phyloP scores from a whole-genome alignment of 2,113 vertebrate species.

The Gadus chalcogrammus region DNA sequence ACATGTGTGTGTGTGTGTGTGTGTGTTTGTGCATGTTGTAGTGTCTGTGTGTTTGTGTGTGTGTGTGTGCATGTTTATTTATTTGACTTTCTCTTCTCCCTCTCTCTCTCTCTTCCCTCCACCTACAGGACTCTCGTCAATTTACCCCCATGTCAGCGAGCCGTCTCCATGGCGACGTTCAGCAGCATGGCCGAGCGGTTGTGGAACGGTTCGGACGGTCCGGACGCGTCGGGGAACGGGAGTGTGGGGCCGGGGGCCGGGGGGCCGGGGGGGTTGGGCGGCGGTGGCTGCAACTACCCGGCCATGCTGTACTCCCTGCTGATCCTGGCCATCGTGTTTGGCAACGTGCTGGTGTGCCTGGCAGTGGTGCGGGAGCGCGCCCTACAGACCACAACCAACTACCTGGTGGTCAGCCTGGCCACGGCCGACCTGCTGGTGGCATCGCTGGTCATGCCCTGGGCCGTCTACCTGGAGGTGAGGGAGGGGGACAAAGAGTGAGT shows the following conservation, averaged over 20 bases:
- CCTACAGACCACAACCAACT: constrained; percentile 92
- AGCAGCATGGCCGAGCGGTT: constrained; percentile 66
- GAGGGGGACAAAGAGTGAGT: neutral
- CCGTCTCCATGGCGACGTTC: constrained; percentile 76
- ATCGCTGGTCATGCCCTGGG: constrained; percentile 92
- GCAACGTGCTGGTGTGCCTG: constrained; percentile 87
- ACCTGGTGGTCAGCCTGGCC: constrained; percentile 91
- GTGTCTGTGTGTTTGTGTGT: neutral
- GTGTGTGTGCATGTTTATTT: neutral
- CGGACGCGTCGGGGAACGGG: constrained; percentile 64
- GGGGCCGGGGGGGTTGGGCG: constrained; percentile 26
- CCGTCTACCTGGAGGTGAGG: constrained; percentile 93
- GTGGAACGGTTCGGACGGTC: constrained; percentile 70
- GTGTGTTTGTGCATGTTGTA: neutral
- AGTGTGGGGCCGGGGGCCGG: constrained; percentile 43
- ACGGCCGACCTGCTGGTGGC: constrained; percentile 91
- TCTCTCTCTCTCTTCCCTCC: constrained; percentile 20
- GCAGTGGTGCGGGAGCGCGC: constrained; percentile 85
- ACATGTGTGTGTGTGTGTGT: neutral
- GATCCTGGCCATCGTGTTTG: constrained; percentile 89
- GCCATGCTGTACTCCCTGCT: constrained; percentile 85
- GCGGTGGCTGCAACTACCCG: constrained; percentile 73
- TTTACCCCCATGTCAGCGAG: constrained; percentile 55
- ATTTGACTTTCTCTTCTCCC: neutral
- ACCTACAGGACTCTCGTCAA: constrained; percentile 57